Evolutionary conservation across 2,888 invertebrate genomes (phyloP).

Genomic region (Cerceris ruficornis): DNA sequence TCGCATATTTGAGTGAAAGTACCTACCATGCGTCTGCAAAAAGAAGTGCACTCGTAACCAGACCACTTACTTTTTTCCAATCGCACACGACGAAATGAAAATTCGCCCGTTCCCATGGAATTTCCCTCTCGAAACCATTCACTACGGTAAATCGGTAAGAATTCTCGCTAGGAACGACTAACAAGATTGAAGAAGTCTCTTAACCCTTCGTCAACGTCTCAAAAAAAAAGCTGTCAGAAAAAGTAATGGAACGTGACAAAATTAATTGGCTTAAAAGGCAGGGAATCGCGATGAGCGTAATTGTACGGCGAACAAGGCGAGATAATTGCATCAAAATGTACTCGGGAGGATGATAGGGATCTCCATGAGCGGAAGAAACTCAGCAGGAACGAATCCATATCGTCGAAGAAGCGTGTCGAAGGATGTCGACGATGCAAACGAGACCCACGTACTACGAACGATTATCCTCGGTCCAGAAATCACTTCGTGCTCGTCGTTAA

Average conservation of each 20-base stretch:
- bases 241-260: not conserved
- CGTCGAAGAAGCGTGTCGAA: conserved; percentile 14
- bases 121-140: not conserved
- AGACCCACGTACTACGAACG: conserved; percentile 12
- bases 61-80: conserved; percentile 15
- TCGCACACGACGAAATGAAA: conserved; percentile 10
- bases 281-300: conserved; percentile 4
- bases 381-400: conserved; percentile 12
- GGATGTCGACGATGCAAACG: not conserved
- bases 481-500: conserved; percentile 46
- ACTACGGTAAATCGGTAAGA: not conserved
- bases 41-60: conserved; percentile 16
- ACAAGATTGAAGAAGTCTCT: too few species aligned
- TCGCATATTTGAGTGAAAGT: conserved; percentile 40
- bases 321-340: conserved; percentile 26
- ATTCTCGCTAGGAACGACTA: too few species aligned
- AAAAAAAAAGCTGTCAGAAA: not conserved
- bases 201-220: not conserved
- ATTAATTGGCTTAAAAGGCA: conserved; percentile 10
- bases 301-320: conserved; percentile 17
- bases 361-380: conserved; percentile 1
- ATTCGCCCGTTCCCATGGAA: not conserved
- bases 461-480: conserved; percentile 38
- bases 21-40: conserved; percentile 13
- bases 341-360: conserved; percentile 4